Percentiles rank a stretch among this genome's conserved stretches.
Conservation (phyloP, 1,140 invertebrate species). For the Drosophila ananassae region DNA sequence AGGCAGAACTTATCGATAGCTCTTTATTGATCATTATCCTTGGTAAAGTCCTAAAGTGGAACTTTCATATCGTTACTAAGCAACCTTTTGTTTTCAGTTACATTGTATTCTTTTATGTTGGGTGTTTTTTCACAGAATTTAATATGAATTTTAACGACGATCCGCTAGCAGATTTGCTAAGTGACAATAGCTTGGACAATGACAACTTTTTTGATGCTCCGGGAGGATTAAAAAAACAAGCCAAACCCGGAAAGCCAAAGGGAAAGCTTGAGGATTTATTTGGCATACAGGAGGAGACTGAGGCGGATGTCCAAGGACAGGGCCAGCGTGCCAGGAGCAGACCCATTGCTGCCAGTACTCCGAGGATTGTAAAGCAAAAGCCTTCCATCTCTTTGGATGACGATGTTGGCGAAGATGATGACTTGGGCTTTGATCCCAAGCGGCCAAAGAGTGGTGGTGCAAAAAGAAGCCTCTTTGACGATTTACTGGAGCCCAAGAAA, state of each 20-base stretch:
- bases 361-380: slow-evolving; percentile 72
- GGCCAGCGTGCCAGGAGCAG: slow-evolving; percentile 18
- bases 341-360: slow-evolving; percentile 52
- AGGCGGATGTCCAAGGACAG: slow-evolving; percentile 51
- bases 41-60: not conserved
- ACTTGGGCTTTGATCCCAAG: slow-evolving; percentile 82
- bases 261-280: slow-evolving; percentile 79
- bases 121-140: not conserved
- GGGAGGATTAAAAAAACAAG: slow-evolving; percentile 49
- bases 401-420: slow-evolving; percentile 68
- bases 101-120: not conserved
- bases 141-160: slow-evolving; percentile 83
- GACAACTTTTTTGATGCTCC: slow-evolving; percentile 85
- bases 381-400: slow-evolving; percentile 68
- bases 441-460: slow-evolving; percentile 65
- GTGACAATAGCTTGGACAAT: slow-evolving; percentile 85
- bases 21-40: not conserved
- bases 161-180: slow-evolving; percentile 83
- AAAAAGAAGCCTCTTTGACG: slow-evolving; percentile 59
- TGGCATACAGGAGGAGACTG: slow-evolving; percentile 77
- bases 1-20: not conserved
- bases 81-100: slow-evolving; percentile 47
- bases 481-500: slow-evolving; percentile 66
- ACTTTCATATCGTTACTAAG: slow-evolving; percentile 54
- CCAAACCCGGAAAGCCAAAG: slow-evolving; percentile 45